Base-by-base conservation (phyloP, 2,113 vertebrate genomes). In the Anoplopoma fimbria region DNA sequence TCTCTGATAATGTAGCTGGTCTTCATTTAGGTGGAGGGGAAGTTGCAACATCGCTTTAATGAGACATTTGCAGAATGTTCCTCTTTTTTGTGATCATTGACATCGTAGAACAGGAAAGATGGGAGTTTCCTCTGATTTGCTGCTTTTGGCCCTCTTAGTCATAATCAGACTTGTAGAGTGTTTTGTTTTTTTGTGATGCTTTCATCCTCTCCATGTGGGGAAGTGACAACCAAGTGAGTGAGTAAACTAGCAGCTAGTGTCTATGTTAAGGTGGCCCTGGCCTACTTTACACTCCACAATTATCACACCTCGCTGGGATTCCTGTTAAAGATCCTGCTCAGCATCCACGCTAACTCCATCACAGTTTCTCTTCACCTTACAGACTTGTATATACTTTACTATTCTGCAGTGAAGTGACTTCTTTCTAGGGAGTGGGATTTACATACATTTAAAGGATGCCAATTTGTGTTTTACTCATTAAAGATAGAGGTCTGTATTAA, bases 391-490 rank as follows among this genome's bases (percentile, higher is more conserved):
- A 33, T 38, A 67, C 47, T 87, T 77, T 60, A 69, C 15, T 42
- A 15, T 73, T 45, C 17, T 0, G 6, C 31, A 53, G 45, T 65
- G 9, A 65, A 45, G 25, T 45, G 40, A 81, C 55, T 40, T 69
- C 21, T 70, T 61, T 42, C 15, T 5, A 21, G 2, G 21, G 40
- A 69, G 51, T 45, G 17, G 8, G 12, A 51, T 87, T 70, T 45
- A 49, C 40, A 8, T n/a, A 10, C 27, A 19, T 72, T 15, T 47
- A 49, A 69, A 69, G 9, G 6, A 31, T 57, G n/a, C 58, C 17
- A 62, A 63, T 86, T 45, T 75, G 57, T 47, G 68, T 74, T 79
- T 79, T 68, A 51, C 68, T 82, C 25, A 57, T 69, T 72, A 53
- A 29, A 60, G 27, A 68, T 71, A 55, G 27, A 47, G 15, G 14